Conservation (phyloP, 2,113 vertebrate species). For the Vombatus ursinus region DNA sequence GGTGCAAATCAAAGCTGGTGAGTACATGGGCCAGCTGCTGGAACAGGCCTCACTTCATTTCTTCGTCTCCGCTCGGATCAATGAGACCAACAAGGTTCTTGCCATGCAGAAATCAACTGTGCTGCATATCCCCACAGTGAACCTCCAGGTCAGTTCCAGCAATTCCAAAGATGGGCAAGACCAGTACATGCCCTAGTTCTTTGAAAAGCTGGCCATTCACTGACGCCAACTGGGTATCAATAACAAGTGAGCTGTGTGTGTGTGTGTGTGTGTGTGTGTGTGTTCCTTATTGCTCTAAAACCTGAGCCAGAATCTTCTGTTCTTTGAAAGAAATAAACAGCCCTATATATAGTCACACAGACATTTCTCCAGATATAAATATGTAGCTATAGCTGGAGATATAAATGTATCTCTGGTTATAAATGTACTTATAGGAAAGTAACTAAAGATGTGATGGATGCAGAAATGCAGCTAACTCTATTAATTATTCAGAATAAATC, state of each 20-base stretch:
- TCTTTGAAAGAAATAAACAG: conserved; percentile 76
- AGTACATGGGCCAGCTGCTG: conserved; percentile 91
- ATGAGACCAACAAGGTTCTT: conserved; percentile 88
- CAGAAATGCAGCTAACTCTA: conserved; percentile 43
- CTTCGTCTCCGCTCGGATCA: conserved; percentile 91
- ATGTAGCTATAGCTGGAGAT: conserved; percentile 67
- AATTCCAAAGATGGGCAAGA: not conserved
- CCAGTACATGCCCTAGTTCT: fast-evolving
- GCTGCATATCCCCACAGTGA: conserved; percentile 87
- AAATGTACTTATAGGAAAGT: conserved; percentile 72
- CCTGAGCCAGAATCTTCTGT: conserved; percentile 50
- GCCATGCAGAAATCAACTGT: conserved; percentile 86
- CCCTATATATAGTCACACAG: conserved; percentile 64
- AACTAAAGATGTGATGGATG: conserved; percentile 46
- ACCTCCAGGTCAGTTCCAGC: conserved; percentile 86
- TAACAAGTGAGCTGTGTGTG: not conserved
- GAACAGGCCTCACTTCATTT: conserved; percentile 95
- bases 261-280: not conserved
- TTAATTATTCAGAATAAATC: conserved; percentile 51
- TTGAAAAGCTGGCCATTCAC: not conserved
- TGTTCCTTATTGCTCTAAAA: conserved; percentile 7
- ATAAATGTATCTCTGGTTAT: conserved; percentile 74
- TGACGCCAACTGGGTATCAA: not conserved
- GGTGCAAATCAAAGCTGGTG: conserved; percentile 81
- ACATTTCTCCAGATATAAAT: conserved; percentile 69